Evolutionary conservation across 2,888 invertebrate species (phyloP).

Genomic region (Troides helena): DNA sequence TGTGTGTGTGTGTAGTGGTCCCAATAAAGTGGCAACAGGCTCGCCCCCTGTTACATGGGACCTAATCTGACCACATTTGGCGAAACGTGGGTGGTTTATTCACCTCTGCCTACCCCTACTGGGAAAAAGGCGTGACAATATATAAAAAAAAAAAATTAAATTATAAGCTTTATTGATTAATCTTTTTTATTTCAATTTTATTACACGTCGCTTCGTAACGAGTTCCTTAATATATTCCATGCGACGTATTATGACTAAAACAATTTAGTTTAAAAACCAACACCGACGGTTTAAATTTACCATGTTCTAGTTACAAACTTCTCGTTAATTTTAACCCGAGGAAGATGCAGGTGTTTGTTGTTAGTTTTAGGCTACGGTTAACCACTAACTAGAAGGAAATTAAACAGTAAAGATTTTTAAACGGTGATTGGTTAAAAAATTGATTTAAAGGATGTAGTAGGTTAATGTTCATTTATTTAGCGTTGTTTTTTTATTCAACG

Average conservation of each 20-base stretch:
- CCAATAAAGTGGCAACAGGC: too few species aligned
- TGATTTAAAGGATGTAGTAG: not conserved
- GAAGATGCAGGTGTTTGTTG: conserved; percentile 20
- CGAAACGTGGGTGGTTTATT: too few species aligned
- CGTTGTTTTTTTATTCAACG: too few species aligned
- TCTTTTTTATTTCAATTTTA: not conserved
- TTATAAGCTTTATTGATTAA: not conserved
- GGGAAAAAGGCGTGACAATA: too few species aligned
- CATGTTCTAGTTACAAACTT: conserved; percentile 19
- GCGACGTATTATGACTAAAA: conserved; percentile 17
- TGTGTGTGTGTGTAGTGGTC: too few species aligned
- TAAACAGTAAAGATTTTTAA: not conserved
- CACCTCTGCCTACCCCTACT: too few species aligned
- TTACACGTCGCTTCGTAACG: not conserved
- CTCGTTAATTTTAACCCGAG: conserved; percentile 20
- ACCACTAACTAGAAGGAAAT: not conserved
- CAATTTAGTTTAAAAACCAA: conserved; percentile 7
- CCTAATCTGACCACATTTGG: too few species aligned
- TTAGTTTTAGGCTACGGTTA: conserved; percentile 7
- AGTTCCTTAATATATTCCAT: conserved; percentile 8
- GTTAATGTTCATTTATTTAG: too few species aligned
- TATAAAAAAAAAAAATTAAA: not conserved
- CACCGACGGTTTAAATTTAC: conserved; percentile 15
- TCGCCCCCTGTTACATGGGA: too few species aligned
- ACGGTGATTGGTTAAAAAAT: not conserved